Conservation (phyloP, 2,888 invertebrate genomes). For the Bimastos eiseni region DNA sequence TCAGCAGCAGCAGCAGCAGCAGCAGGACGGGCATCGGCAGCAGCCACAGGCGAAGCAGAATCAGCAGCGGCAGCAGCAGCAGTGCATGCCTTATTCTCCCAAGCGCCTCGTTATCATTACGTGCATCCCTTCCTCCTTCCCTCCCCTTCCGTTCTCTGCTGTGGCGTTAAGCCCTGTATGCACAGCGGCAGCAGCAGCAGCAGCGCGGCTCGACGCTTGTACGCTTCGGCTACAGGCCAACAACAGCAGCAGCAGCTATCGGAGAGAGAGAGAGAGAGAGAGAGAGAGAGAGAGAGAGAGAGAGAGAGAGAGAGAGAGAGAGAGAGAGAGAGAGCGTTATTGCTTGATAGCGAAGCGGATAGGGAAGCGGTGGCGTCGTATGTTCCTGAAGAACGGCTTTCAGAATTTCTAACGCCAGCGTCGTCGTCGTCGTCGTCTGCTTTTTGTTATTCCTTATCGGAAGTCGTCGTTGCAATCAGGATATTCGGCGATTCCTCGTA, state of each 20-base stretch:
- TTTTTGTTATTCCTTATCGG: conserved; percentile 18
- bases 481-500: background rate
- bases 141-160: background rate
- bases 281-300: conserved; percentile 9
- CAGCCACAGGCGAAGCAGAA: background rate
- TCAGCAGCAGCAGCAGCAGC: conserved; percentile 16
- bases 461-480: background rate
- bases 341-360: background rate
- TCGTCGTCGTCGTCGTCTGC: background rate
- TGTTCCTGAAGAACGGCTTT: conserved; percentile 8
- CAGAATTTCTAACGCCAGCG: background rate
- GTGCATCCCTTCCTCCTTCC: conserved; percentile 18
- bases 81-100: background rate
- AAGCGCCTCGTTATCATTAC: conserved; percentile 7
- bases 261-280: conserved; percentile 3
- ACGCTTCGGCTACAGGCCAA: background rate
- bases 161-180: background rate
- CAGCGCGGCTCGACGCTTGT: background rate
- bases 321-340: background rate
- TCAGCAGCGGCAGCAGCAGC: background rate
- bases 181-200: conserved; percentile 16
- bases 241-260: background rate
- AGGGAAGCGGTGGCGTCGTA: background rate
- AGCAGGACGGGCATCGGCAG: background rate
- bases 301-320: background rate